Base-by-base conservation (phyloP, 2,113 vertebrate species). In the Pogonocichla stellata region DNA sequence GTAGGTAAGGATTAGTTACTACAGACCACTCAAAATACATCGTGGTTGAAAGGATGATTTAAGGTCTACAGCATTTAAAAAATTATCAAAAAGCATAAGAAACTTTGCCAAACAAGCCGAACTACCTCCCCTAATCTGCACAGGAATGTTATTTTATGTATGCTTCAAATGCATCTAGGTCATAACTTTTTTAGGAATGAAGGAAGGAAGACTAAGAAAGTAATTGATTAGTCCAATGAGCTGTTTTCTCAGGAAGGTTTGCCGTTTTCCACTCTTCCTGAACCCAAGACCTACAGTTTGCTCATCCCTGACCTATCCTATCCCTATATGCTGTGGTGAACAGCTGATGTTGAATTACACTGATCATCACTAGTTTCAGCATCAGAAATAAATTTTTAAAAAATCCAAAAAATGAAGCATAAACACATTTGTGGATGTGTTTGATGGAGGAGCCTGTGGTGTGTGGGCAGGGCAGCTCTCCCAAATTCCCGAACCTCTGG, bases 101-200 rank as follows among this genome's bases (percentile, higher is more conserved):
- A 81, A 62, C 62, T 93, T 88, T 90, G 81, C 50, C 84, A 82
- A 90, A 85, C 65, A 66, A 91, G 87, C 90, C 66, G 62, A 92
- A 90, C 74, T 82, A 19, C 85, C 40, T 62, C 48, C 62, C 53
- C 31, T 75, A 87, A 92, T 90, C 84, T 82, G 86, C 93, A 62
- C 66, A 73, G 94, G 84, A 93, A 91, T 91, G 93, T 64, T 88
- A 86, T 60, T 91, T 80, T 78, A 79, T 26, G 84, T 67, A 47
- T 66, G 73, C 56, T 54, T 83, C 72, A 78, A n/a, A 69, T 45
- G 88, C 31, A 77, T 75, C 43, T 61, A 50, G 67, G 79, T 73
- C 80, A 70, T 79, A 69, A 25, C 33, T 36, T 57, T 58, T 79
- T 79, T 16, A 47, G 82, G 47, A 92, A 42, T 57, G 73, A 79